Evolutionary conservation across 2,113 vertebrate genomes (phyloP).

Genomic region (Emberiza fucata): DNA sequence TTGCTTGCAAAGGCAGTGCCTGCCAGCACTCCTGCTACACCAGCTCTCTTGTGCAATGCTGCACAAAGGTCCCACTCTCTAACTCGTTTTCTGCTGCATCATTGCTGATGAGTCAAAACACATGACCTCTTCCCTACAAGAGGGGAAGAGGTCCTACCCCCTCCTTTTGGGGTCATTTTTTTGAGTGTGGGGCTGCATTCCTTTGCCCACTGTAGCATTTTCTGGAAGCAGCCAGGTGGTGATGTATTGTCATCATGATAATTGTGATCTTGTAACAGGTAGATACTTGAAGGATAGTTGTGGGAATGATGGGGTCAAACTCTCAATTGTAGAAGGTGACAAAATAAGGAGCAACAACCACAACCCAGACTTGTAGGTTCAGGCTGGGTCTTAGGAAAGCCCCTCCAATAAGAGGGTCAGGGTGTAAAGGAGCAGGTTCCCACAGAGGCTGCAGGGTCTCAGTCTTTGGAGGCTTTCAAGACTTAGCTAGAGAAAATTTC

Average conservation of each 20-base stretch:
- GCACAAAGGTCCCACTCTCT: background rate
- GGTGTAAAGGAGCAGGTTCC: background rate
- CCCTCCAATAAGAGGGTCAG: background rate
- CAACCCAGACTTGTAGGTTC: background rate
- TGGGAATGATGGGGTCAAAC: background rate
- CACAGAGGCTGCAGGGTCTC: background rate
- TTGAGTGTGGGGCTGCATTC: background rate
- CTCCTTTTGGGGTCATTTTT: background rate
- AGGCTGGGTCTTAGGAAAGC: background rate
- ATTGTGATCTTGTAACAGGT: background rate
- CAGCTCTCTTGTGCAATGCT: conserved; percentile 28
- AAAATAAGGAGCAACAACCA: background rate
- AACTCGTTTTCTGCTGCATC: background rate
- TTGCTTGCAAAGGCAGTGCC: background rate
- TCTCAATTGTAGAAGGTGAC: background rate
- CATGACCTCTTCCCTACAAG: background rate
- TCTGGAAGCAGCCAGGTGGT: background rate
- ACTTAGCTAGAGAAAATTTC: background rate
- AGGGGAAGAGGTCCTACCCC: background rate
- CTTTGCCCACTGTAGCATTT: background rate
- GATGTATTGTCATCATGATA: background rate
- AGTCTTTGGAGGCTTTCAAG: background rate
- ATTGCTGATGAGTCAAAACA: conserved; percentile 4
- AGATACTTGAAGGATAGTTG: background rate
- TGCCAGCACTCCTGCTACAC: background rate